A percentile compares a stretch with the other conserved stretches of the same genome.
These are phyloP conservation scores for Sinhomidia bicolor DNA, from an alignment of 2,888 invertebrate species.

Conservation along the genomic window DNA sequence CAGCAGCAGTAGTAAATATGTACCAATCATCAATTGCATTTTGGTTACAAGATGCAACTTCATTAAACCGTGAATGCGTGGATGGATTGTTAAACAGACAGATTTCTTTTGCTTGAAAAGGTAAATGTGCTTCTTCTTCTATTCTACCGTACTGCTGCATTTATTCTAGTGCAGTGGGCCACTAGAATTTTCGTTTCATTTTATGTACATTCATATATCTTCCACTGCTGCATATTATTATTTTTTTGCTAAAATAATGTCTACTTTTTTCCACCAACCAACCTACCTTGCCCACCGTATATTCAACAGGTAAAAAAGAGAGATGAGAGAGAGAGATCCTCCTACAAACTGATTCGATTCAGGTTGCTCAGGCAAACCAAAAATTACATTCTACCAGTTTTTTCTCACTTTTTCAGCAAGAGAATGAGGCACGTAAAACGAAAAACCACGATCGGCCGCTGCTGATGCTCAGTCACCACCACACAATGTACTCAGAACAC, in stretches of 20 bases:
- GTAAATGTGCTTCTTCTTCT: too few species aligned
- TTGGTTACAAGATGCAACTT: too few species aligned
- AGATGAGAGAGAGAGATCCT: not conserved
- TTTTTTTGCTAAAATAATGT: too few species aligned
- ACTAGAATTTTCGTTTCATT: conserved; percentile 23
- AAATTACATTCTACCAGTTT: conserved; percentile 25
- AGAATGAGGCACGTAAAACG: conserved; percentile 17
- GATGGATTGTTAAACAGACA: too few species aligned
- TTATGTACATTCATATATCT: not conserved
- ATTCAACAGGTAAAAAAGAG: not conserved
- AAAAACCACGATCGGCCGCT: conserved; percentile 38
- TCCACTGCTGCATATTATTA: not conserved
- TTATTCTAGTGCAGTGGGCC: conserved; percentile 44
- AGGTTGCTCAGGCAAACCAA: not conserved
- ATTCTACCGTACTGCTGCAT: not conserved
- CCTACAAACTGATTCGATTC: not conserved
- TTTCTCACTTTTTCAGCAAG: not conserved
- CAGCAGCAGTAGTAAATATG: too few species aligned
- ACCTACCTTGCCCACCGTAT: not conserved
- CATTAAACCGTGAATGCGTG: too few species aligned
- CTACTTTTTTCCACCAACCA: not conserved
- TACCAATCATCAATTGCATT: not conserved
- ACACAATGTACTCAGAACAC: not conserved
- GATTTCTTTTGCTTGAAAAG: too few species aligned
- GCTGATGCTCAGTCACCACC: not conserved